Base-by-base conservation (phyloP, 1,140 invertebrate species). In the Drosophila nasuta region DNA sequence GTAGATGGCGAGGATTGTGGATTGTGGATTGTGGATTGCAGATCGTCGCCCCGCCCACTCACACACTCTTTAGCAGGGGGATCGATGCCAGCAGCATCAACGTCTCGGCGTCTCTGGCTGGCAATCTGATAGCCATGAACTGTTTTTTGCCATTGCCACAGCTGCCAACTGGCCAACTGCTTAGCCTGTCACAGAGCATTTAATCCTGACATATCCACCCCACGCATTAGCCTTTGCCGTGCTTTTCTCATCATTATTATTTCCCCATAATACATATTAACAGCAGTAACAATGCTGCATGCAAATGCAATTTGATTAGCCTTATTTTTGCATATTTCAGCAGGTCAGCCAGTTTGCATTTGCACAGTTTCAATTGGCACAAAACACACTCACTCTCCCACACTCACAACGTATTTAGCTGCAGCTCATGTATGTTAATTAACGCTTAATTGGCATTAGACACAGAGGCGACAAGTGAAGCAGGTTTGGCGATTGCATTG, bases 381-480 rank as follows among this genome's bases (percentile, higher is more conserved):
- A 25, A 25, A 25, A 25, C 0, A 25, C 17, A 20, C 33, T 48
- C 54, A 63, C 56, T 28, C 66, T 4, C 33, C 7, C 20, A 33
- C 65, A 30, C 59, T 30, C 35, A 51, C 38, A 20, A 28, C 30
- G 6, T 28, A 35, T 15, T 33, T 15, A 64, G 11, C 49, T 17
- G 59, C 11, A 41, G 43, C 43, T 52, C 58, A 57, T 52, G 51
- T 79, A 79, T 79, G 79, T 64, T 81, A 81, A 81, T 81, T 75
- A 71, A 73, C 33, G 63, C 52, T 81, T 81, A 81, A 81, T 81
- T 81, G 58, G 76, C 17, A 78, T 72, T 77, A 80, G 56, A 65
- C 46, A 43, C 49, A 58, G 43, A 66, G 35, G 35, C 73, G 52
- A 67, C 77, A 79, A 79, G 77, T 79, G 74, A 38, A 77, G 69